Evolutionary conservation across 1,140 invertebrate species (phyloP), one percentile per base, ranked within the genome.

Genomic region (Drosophila burlai): DNA sequence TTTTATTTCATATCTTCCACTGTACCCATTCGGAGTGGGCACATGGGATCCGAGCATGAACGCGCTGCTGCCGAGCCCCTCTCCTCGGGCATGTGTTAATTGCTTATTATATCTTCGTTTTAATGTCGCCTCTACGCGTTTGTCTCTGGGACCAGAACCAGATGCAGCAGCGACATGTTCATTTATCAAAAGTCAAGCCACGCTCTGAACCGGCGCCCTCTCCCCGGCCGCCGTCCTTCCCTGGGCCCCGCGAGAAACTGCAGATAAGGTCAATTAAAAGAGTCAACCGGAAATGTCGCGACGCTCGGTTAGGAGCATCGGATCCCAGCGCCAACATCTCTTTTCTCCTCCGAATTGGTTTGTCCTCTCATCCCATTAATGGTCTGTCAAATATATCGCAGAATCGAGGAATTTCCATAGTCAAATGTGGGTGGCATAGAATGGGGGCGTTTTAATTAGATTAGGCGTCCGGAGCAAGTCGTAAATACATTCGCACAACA

Each of bases 251-350:
- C 57, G 21, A 58, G 58, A 60, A 73, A 69, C 83, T 91, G 80
- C 67, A 91, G 87, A 91, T 91, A 91, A 91, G 87, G 87, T 91
- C 87, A 91, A 91, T 91, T 91, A 91, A 91, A 91, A 91, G 83
- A 91, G 87, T 78, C 87, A 91, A 91, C 87, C 87, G 87, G 87
- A 91, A 91, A 91, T 91, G 87, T 91, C 81, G 87, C 80, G 87
- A 91, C 87, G 87, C 66, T 86, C 69, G 62, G 40, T 65, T 75
- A 65, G 67, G 80, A 59, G 45, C 50, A 58, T 49, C 26, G 42
- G 57, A 40, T 52, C 72, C 52, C 43, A 29, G 13, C 60, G 24
- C 50, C 59, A 38, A 75, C 72, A 76, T 63, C 52, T 72, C 31
- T 52, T 16, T 68, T 45, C 40, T 42, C 26, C 43, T 31, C 38